Evolutionary conservation across 2,888 invertebrate species (phyloP).

Genomic region (Tinea pellionella): DNA sequence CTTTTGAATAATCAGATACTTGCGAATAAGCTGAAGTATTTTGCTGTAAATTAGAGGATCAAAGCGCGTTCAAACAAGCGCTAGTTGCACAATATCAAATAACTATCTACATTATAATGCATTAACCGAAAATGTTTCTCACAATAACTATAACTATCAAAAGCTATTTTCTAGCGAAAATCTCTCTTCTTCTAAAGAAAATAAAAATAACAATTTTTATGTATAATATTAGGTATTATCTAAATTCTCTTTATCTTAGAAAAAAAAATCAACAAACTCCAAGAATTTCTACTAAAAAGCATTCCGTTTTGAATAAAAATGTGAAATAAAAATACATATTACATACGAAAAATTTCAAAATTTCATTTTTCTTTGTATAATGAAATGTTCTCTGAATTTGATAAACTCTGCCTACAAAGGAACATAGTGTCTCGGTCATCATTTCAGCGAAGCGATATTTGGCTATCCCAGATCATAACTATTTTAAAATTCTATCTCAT

Average conservation of each 20-base stretch:
- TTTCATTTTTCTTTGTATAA: neutral
- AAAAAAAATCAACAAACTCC: neutral
- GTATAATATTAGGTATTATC: too few species aligned
- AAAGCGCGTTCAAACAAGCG: neutral
- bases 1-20: slow-evolving; percentile 5
- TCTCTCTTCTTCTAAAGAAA: too few species aligned
- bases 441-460: too few species aligned
- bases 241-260: neutral
- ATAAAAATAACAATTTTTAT: too few species aligned
- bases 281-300: neutral
- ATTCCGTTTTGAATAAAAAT: neutral
- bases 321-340: neutral
- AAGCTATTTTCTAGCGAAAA: too few species aligned
- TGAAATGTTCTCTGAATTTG: too few species aligned
- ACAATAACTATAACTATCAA: too few species aligned
- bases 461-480: too few species aligned
- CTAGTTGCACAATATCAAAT: too few species aligned
- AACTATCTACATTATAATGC: neutral
- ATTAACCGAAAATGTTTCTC: neutral
- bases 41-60: neutral
- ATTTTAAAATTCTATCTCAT: too few species aligned
- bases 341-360: neutral
- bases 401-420: too few species aligned
- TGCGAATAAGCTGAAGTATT: neutral
- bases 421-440: too few species aligned